Percentiles rank a stretch among this genome's conserved stretches.
Evolutionary conservation across 2,113 vertebrate genomes (phyloP).

Genomic region (Orthonyx spaldingii): DNA sequence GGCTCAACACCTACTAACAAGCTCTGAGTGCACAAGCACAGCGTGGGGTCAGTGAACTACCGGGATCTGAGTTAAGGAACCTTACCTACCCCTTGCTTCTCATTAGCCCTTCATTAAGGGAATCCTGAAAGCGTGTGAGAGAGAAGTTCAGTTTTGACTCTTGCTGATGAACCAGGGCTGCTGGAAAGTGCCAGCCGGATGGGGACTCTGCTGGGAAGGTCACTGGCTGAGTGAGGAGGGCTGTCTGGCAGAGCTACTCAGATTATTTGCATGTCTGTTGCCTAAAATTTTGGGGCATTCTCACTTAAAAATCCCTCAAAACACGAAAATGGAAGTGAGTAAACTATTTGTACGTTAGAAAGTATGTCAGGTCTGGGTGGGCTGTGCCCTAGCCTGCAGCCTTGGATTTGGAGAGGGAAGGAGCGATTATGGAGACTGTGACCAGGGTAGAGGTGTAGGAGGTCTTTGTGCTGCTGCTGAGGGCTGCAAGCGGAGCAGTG

Average conservation of each 20-base stretch:
- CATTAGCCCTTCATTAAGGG: neutral
- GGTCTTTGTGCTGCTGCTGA: neutral
- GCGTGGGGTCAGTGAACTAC: neutral
- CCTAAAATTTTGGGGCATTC: neutral
- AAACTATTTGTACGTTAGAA: neutral
- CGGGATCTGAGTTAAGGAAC: neutral
- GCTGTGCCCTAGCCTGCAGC: neutral
- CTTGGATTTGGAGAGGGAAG: neutral
- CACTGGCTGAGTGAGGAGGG: accelerated
- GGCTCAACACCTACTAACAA: neutral
- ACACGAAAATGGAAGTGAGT: neutral
- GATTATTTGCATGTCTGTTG: neutral
- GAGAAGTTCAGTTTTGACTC: neutral
- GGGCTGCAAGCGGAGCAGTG: neutral
- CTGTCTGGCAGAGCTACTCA: neutral
- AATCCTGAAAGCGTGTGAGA: neutral
- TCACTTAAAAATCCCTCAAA: neutral
- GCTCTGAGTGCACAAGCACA: neutral
- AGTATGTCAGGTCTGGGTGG: neutral
- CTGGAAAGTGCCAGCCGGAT: neutral
- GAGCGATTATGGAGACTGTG: accelerated
- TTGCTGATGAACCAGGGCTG: neutral
- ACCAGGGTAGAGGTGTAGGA: neutral
- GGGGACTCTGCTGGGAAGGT: neutral
- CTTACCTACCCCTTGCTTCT: neutral